Conservation (phyloP, 1,140 invertebrate genomes). For the Coenobita brevimanus region DNA sequence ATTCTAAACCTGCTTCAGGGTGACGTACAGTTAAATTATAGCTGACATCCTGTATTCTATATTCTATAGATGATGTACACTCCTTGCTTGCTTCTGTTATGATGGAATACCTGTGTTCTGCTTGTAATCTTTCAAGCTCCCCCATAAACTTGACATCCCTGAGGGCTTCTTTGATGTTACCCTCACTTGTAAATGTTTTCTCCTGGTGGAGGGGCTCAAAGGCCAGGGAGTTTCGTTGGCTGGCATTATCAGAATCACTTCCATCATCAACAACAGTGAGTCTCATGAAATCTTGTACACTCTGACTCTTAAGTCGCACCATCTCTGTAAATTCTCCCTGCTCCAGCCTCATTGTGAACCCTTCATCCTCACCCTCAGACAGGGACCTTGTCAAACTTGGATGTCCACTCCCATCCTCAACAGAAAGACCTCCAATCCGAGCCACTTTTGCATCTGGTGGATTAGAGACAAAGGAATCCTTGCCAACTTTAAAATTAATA, state of each 20-base stretch:
- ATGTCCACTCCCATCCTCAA: slow-evolving; percentile 42
- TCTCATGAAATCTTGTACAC: slow-evolving; percentile 84
- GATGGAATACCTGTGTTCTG: slow-evolving; percentile 61
- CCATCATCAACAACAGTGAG: slow-evolving; percentile 77
- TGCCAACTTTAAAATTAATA: slow-evolving; percentile 57
- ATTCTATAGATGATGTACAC: slow-evolving; percentile 58
- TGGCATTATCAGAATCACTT: slow-evolving; percentile 58
- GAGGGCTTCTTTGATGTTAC: slow-evolving; percentile 60
- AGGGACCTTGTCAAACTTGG: slow-evolving; percentile 32
- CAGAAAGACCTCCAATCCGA: slow-evolving; percentile 4
- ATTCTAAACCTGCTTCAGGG: not conserved
- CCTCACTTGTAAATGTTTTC: slow-evolving; percentile 53
- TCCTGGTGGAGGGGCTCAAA: slow-evolving; percentile 51
- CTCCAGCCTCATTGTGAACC: slow-evolving; percentile 79
- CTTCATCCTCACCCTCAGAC: slow-evolving; percentile 77
- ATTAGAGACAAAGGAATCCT: slow-evolving; percentile 66
- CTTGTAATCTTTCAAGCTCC: slow-evolving; percentile 61
- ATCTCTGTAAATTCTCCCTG: slow-evolving; percentile 81
- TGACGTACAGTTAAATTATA: not conserved
- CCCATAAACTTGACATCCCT: slow-evolving; percentile 59
- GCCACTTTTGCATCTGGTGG: slow-evolving; percentile 49
- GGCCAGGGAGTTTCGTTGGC: slow-evolving; percentile 54
- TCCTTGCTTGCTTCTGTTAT: slow-evolving; percentile 63
- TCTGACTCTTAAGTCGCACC: slow-evolving; percentile 82
- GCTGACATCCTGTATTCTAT: slow-evolving; percentile 33